phyloP scores from a whole-genome alignment of 2,113 vertebrate genomes.

The Centropus unirufus region DNA sequence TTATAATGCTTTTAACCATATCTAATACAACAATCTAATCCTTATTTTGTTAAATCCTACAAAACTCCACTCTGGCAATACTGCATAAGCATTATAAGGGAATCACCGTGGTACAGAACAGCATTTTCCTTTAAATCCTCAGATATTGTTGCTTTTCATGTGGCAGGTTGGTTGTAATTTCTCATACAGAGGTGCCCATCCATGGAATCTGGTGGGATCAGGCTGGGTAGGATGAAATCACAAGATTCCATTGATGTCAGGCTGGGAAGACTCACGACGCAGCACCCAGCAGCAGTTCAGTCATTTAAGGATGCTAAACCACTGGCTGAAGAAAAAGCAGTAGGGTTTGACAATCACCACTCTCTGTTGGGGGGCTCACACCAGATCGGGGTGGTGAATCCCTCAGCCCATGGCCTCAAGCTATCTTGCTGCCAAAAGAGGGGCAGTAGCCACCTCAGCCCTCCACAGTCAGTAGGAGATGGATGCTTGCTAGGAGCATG shows the following conservation, averaged over 20 bases:
- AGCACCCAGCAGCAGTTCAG: fast-evolving
- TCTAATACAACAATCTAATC: background rate
- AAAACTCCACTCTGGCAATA: background rate
- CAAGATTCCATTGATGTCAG: fast-evolving
- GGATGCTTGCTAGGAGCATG: background rate
- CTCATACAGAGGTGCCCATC: background rate
- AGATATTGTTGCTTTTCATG: fast-evolving
- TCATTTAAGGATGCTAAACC: background rate
- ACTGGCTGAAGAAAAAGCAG: too few relatives aligned
- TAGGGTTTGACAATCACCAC: fast-evolving
- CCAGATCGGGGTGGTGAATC: fast-evolving
- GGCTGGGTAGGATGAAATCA: background rate
- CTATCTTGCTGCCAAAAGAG: background rate
- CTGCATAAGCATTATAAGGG: background rate
- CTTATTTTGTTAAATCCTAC: background rate
- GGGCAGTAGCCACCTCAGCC: background rate
- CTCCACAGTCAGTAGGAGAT: background rate
- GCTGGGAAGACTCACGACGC: background rate
- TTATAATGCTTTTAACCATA: background rate
- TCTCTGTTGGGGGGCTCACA: fast-evolving
- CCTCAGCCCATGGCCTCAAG: background rate
- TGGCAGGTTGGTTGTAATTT: too few relatives aligned
- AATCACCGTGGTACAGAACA: fast-evolving
- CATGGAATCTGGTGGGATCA: fast-evolving
- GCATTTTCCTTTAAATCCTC: background rate